Percentiles rank a stretch among this genome's conserved stretches.
These are phyloP conservation scores for Seriola dumerili DNA, from an alignment of 2,113 vertebrate species.

Conservation along the genomic window DNA sequence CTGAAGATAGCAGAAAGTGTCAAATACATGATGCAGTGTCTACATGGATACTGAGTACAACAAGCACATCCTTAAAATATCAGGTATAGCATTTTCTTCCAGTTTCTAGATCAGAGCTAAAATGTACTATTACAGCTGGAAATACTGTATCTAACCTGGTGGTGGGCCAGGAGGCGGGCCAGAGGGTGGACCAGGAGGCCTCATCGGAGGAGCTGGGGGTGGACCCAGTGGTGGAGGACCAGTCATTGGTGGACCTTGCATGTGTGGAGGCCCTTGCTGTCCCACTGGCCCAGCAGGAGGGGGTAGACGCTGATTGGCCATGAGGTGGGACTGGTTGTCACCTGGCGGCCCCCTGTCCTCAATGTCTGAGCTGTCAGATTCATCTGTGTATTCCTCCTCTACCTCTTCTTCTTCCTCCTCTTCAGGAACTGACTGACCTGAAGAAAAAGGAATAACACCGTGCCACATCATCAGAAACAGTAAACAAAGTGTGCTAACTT, in stretches of 20 bases:
- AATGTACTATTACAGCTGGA: not conserved
- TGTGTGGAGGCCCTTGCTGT: conserved; percentile 85
- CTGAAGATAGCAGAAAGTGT: conserved; percentile 71
- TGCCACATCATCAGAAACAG: not conserved
- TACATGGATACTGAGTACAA: not conserved
- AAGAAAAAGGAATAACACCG: conserved; percentile 31
- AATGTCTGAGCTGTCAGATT: conserved; percentile 88
- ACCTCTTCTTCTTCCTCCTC: conserved; percentile 95
- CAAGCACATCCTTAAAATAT: not conserved
- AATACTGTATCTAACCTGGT: conserved; percentile 85
- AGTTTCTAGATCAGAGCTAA: not conserved
- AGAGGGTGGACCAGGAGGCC: conserved; percentile 95
- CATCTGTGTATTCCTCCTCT: conserved; percentile 92
- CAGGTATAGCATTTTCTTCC: not conserved
- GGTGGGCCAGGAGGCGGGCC: conserved; percentile 98
- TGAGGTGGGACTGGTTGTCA: conserved; percentile 76
- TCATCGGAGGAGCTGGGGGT: conserved; percentile 93
- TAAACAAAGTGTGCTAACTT: not conserved
- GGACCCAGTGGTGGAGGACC: conserved; percentile 95
- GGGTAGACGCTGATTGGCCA: conserved; percentile 77
- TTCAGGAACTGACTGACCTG: conserved; percentile 96
- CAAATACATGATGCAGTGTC: not conserved
- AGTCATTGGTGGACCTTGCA: conserved; percentile 94
- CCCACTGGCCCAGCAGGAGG: conserved; percentile 75
- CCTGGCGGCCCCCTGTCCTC: conserved; percentile 85